These are phyloP conservation scores for Pachyseris speciosa DNA, from an alignment of 64 coral and sea anemone species.

Conservation along the genomic window DNA sequence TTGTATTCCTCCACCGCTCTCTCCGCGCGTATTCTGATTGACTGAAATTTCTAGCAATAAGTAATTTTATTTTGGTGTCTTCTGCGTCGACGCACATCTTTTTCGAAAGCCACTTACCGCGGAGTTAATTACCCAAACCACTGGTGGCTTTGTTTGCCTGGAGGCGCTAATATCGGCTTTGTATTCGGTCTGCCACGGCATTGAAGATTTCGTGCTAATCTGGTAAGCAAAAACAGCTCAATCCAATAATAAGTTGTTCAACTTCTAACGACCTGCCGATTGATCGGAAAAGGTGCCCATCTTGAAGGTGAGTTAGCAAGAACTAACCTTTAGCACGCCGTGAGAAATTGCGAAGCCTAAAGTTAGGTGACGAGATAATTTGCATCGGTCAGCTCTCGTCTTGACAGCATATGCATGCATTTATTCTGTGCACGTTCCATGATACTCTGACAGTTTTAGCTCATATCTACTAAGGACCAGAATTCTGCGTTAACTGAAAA, in stretches of 20 bases:
- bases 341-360: too few relatives aligned
- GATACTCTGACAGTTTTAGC: neutral
- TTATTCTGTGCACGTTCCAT: neutral
- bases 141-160: slow-evolving; percentile 22
- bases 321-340: neutral
- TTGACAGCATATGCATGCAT: too few relatives aligned
- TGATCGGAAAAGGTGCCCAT: neutral
- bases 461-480: neutral
- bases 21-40: neutral
- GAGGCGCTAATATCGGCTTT: slow-evolving; percentile 16
- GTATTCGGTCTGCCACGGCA: neutral
- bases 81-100: slow-evolving; percentile 31
- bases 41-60: neutral
- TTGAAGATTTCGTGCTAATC: slow-evolving; percentile 40
- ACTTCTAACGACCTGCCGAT: neutral
- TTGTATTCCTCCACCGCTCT: neutral
- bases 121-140: slow-evolving; percentile 16
- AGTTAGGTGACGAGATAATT: too few relatives aligned
- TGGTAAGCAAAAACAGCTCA: neutral
- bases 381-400: too few relatives aligned
- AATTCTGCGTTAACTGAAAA: neutral
- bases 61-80: neutral
- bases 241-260: neutral
- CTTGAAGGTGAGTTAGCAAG: neutral
- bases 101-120: neutral